phyloP scores from a whole-genome alignment of 2,113 vertebrate species.

The Sorex araneus region DNA sequence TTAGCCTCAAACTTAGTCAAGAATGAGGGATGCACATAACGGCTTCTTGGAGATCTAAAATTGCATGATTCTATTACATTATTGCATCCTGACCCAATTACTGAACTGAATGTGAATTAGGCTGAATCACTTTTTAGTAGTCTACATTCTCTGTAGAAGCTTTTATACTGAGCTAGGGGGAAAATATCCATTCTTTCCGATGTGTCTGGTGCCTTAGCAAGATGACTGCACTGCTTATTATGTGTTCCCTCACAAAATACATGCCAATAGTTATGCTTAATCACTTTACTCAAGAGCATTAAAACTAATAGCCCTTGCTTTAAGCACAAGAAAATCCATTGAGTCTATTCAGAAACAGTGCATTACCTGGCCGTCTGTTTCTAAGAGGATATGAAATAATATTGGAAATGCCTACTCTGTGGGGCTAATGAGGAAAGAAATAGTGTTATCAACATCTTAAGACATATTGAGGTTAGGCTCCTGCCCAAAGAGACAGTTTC shows the following conservation, averaged over 20 bases:
- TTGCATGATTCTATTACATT: conserved; percentile 27
- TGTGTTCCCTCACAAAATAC: conserved; percentile 47
- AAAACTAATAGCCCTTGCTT: conserved; percentile 74
- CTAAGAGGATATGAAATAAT: conserved; percentile 3
- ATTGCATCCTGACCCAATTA: conserved; percentile 66
- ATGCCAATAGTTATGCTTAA: conserved; percentile 66
- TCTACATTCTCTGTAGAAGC: conserved; percentile 25
- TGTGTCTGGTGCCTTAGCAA: neutral
- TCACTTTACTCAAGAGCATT: conserved; percentile 66
- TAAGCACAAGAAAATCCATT: conserved; percentile 57
- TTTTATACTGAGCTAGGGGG: conserved; percentile 58
- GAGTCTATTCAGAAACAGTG: conserved; percentile 44
- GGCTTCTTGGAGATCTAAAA: conserved; percentile 24
- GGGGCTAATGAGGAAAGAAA: neutral
- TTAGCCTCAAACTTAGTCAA: neutral
- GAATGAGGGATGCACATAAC: neutral
- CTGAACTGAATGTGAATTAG: conserved; percentile 64
- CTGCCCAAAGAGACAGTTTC: neutral
- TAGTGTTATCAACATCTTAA: neutral
- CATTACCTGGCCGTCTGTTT: conserved; percentile 50
- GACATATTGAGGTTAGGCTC: neutral
- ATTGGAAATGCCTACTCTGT: neutral
- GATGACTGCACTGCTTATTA: conserved; percentile 49
- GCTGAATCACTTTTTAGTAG: conserved; percentile 62
- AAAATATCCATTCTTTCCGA: conserved; percentile 47